Percentiles rank a stretch among this genome's conserved stretches.
Evolutionary conservation across 92 coral and sea anemone species (phyloP).

Genomic region (Blastomussa wellsi): DNA sequence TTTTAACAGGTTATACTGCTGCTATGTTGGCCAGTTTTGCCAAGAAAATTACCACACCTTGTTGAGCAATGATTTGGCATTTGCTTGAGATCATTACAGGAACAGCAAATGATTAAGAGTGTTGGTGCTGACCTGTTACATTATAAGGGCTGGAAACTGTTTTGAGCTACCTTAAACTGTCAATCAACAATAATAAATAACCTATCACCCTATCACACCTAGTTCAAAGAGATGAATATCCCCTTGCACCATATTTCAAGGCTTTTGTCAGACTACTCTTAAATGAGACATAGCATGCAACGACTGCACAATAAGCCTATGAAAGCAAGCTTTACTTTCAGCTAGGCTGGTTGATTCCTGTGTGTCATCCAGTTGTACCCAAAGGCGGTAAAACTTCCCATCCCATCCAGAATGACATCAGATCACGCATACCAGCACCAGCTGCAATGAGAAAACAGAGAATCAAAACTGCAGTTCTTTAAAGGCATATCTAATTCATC

Average conservation of each 20-base stretch:
- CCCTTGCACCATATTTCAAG: conserved; percentile 13
- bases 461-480: too few relatives aligned
- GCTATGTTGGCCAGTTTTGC: too few relatives aligned
- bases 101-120: too few relatives aligned
- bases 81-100: too few relatives aligned
- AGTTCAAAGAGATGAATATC: background rate
- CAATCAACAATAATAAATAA: too few relatives aligned
- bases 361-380: conserved; percentile 18
- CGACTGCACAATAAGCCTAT: conserved; percentile 10
- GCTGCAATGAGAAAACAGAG: conserved; percentile 56
- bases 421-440: conserved; percentile 29
- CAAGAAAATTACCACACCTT: too few relatives aligned
- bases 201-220: background rate
- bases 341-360: conserved; percentile 15
- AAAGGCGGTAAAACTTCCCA: conserved; percentile 23
- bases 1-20: too few relatives aligned
- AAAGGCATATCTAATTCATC: too few relatives aligned
- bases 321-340: conserved; percentile 32
- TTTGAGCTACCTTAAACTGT: too few relatives aligned
- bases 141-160: too few relatives aligned
- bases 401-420: conserved; percentile 12
- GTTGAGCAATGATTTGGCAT: too few relatives aligned
- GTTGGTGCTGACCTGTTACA: too few relatives aligned
- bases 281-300: conserved; percentile 7
- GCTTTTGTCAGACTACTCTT: conserved; percentile 12